These are phyloP conservation scores for Urocitellus parryii DNA, from an alignment of 2,113 vertebrate species.

Conservation along the genomic window DNA sequence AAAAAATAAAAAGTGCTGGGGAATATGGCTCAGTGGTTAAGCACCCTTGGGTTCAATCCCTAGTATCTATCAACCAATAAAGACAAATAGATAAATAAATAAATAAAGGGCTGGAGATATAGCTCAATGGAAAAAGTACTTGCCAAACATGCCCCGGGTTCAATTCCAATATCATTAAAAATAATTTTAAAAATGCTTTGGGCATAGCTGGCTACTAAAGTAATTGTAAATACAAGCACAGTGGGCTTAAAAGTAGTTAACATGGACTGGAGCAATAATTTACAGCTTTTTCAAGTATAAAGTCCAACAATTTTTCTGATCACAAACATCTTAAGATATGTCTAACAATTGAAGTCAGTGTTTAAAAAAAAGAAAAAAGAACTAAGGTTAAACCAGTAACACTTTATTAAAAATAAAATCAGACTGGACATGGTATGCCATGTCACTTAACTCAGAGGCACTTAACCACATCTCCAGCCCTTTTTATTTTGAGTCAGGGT, in stretches of 20 bases:
- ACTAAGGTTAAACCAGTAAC: conserved; percentile 41
- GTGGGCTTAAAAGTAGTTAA: conserved; percentile 18
- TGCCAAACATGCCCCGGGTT: neutral
- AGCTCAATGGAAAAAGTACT: neutral
- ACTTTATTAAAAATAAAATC: too few relatives aligned
- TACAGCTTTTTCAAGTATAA: conserved; percentile 15
- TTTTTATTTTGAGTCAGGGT: too few relatives aligned
- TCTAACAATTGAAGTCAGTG: conserved; percentile 26
- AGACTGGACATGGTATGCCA: too few relatives aligned
- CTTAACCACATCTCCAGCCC: too few relatives aligned
- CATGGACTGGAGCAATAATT: neutral
- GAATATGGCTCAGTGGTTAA: neutral
- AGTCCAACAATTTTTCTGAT: conserved; percentile 50
- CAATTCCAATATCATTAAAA: neutral
- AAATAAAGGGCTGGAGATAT: neutral
- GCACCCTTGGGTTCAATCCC: neutral
- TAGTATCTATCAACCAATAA: neutral
- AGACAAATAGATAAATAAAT: too few relatives aligned
- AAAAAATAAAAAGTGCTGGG: neutral
- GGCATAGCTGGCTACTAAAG: conserved; percentile 14
- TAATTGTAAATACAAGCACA: conserved; percentile 39
- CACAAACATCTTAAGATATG: neutral
- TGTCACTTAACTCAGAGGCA: too few relatives aligned
- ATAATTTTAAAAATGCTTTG: conserved; percentile 23
- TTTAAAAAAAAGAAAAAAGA: neutral